Evolutionary conservation across 2,113 vertebrate species (phyloP).

Genomic region (Pagrus major): DNA sequence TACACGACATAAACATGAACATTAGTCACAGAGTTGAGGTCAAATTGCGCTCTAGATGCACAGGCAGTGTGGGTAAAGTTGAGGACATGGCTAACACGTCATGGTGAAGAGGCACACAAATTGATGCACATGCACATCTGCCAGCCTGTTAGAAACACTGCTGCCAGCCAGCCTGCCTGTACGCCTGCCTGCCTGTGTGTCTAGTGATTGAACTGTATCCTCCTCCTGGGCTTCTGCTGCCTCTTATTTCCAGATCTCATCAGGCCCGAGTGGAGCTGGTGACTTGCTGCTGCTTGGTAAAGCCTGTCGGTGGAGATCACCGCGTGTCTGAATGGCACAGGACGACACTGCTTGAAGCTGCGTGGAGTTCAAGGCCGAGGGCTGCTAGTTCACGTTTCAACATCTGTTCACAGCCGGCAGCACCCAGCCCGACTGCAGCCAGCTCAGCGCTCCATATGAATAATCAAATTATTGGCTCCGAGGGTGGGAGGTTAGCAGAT

Average conservation of each 20-base stretch:
- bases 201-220: slow-evolving; percentile 25
- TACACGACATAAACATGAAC: not conserved
- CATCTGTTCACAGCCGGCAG: slow-evolving; percentile 77
- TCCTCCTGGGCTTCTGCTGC: slow-evolving; percentile 36
- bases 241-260: slow-evolving; percentile 26
- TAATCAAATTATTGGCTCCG: slow-evolving; percentile 75
- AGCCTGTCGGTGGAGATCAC: slow-evolving; percentile 31
- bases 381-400: slow-evolving; percentile 65
- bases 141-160: slow-evolving; percentile 6
- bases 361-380: slow-evolving; percentile 40
- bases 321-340: slow-evolving; percentile 11
- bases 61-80: slow-evolving; percentile 5
- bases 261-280: not conserved
- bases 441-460: slow-evolving; percentile 60
- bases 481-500: slow-evolving; percentile 72
- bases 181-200: slow-evolving; percentile 4
- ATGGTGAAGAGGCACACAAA: not conserved
- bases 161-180: slow-evolving; percentile 6
- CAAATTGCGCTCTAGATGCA: slow-evolving; percentile 15
- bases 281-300: slow-evolving; percentile 28
- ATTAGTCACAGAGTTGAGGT: slow-evolving; percentile 15
- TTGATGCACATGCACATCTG: slow-evolving; percentile 6
- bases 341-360: slow-evolving; percentile 46
- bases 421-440: slow-evolving; percentile 45
- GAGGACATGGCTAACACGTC: not conserved